Evolutionary conservation across 2,113 vertebrate genomes (phyloP).

Genomic region (Takifugu flavidus): DNA sequence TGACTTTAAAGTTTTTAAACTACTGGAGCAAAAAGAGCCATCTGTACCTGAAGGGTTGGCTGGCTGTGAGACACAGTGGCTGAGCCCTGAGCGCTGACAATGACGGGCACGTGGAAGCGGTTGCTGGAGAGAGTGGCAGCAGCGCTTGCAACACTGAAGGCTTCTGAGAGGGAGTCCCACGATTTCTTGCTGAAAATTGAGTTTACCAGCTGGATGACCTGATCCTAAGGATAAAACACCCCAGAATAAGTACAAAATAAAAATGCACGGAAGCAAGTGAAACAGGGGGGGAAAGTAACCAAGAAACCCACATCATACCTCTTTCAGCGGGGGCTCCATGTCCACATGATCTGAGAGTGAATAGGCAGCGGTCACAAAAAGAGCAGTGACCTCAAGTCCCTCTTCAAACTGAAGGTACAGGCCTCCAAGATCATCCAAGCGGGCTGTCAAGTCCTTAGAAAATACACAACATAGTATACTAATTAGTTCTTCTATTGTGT

Average conservation of each 20-base stretch:
- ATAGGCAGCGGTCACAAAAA: slow-evolving; percentile 93
- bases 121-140: slow-evolving; percentile 85
- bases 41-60: slow-evolving; percentile 81
- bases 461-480: not conserved
- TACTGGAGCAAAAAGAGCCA: not conserved
- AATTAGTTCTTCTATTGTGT: no score
- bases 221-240: slow-evolving; percentile 78
- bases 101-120: slow-evolving; percentile 87
- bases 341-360: slow-evolving; percentile 91
- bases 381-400: slow-evolving; percentile 90
- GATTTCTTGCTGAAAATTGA: slow-evolving; percentile 96
- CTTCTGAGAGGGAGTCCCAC: slow-evolving; percentile 87
- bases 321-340: slow-evolving; percentile 90
- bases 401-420: slow-evolving; percentile 98
- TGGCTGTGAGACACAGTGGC: slow-evolving; percentile 88
- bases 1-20: not conserved
- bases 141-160: slow-evolving; percentile 88
- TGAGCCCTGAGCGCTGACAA: slow-evolving; percentile 81
- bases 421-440: slow-evolving; percentile 94
- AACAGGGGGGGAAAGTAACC: not conserved
- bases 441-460: slow-evolving; percentile 89
- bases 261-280: not conserved
- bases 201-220: slow-evolving; percentile 93
- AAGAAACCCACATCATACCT: slow-evolving; percentile 68
- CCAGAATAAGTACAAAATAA: not conserved